These are phyloP conservation scores for Biston betularia DNA, from an alignment of 2,888 invertebrate species.

Conservation along the genomic window DNA sequence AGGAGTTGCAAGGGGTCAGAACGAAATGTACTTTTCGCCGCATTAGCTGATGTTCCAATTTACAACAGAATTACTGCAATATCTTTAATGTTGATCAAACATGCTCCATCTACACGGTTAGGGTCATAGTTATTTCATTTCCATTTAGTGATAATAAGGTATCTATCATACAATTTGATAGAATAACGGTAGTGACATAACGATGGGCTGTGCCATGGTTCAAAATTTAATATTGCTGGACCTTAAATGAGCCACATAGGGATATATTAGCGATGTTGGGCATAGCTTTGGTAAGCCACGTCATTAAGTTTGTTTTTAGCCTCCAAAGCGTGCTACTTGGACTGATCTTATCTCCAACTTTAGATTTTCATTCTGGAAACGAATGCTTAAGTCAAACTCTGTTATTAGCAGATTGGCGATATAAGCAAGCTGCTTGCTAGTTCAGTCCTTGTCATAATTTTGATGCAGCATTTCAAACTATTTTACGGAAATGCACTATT, in stretches of 20 bases:
- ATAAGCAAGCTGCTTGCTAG: too few species aligned
- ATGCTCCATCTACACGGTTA: slow-evolving; percentile 37
- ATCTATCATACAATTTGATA: not conserved
- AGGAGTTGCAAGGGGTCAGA: slow-evolving; percentile 68
- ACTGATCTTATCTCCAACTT: not conserved
- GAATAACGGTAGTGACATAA: not conserved
- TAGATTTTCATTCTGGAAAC: not conserved
- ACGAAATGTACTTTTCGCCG: slow-evolving; percentile 70
- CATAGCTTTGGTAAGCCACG: too few species aligned
- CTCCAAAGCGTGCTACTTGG: not conserved
- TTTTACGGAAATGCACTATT: not conserved
- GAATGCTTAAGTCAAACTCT: not conserved
- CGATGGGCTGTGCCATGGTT: not conserved
- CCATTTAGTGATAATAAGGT: slow-evolving; percentile 12
- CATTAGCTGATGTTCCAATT: slow-evolving; percentile 55
- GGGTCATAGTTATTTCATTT: slow-evolving; percentile 28
- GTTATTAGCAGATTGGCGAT: too few species aligned
- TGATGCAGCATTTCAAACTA: too few species aligned
- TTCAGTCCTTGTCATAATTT: too few species aligned
- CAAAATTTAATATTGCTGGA: too few species aligned
- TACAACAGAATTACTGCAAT: slow-evolving; percentile 36
- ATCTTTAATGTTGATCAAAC: slow-evolving; percentile 35
- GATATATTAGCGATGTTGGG: too few species aligned
- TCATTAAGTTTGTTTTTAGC: too few species aligned
- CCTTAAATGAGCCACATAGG: too few species aligned